phyloP scores from a whole-genome alignment of 1,140 invertebrate species.

The Drosophila quadrilineata region DNA sequence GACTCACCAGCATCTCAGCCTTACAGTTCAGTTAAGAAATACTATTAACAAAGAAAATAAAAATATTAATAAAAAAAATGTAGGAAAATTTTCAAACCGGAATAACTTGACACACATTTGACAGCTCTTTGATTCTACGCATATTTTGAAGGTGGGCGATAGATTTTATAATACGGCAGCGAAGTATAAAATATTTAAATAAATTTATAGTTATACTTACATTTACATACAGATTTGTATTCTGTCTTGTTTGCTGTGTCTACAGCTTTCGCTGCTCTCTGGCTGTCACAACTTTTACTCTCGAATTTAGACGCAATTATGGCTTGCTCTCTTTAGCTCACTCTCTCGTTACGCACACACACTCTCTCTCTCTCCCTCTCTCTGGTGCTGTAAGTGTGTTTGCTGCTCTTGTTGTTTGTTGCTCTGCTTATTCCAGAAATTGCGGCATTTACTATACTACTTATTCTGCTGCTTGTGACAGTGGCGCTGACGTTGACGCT shows the following conservation, averaged over 20 bases:
- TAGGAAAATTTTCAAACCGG: too few relatives aligned
- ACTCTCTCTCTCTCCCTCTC: slow-evolving; percentile 11
- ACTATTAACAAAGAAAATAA: background rate
- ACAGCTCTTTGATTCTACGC: slow-evolving; percentile 25
- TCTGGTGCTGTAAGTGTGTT: slow-evolving; percentile 8
- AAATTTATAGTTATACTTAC: background rate
- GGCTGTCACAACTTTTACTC: slow-evolving; percentile 57
- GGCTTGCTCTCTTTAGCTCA: background rate
- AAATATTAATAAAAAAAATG: too few relatives aligned
- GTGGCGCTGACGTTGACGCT: slow-evolving; percentile 6
- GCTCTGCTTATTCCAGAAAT: slow-evolving; percentile 71
- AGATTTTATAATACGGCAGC: background rate
- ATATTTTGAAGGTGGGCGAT: too few relatives aligned
- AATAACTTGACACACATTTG: slow-evolving; percentile 42
- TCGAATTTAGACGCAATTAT: slow-evolving; percentile 40
- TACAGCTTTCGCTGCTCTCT: slow-evolving; percentile 63
- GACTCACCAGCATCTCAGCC: slow-evolving; percentile 1
- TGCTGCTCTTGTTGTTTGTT: slow-evolving; percentile 32
- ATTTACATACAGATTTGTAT: slow-evolving; percentile 6
- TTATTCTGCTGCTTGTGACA: slow-evolving; percentile 27
- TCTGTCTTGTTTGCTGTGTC: background rate
- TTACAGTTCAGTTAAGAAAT: slow-evolving; percentile 10
- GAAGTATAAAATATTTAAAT: background rate
- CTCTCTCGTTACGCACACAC: slow-evolving; percentile 14
- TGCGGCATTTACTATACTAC: slow-evolving; percentile 50